Evolutionary conservation across 2,888 invertebrate genomes (phyloP).

Genomic region (Campopleginae sp.): DNA sequence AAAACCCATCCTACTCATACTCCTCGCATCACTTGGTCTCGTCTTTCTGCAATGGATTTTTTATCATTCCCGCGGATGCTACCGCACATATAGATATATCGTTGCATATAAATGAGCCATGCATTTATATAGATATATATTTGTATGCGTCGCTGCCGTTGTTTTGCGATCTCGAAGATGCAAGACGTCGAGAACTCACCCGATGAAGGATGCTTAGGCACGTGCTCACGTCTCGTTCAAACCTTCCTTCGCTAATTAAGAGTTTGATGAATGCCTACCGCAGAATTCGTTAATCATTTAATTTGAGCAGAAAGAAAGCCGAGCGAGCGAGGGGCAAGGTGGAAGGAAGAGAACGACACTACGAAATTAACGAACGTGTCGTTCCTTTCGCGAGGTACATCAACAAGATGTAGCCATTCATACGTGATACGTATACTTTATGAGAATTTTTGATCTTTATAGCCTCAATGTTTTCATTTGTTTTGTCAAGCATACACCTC

Average conservation of each 20-base stretch:
- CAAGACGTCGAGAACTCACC: slow-evolving; percentile 50
- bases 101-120: slow-evolving; percentile 1
- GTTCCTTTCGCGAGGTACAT: slow-evolving; percentile 60
- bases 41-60: slow-evolving; percentile 57
- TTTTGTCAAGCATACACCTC: slow-evolving; percentile 2
- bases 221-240: slow-evolving; percentile 68
- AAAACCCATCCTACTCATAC: slow-evolving; percentile 61
- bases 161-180: slow-evolving; percentile 26
- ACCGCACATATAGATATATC: slow-evolving; percentile 16
- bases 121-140: slow-evolving; percentile 5
- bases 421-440: slow-evolving; percentile 66
- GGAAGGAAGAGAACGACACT: slow-evolving; percentile 53
- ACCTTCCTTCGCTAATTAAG: slow-evolving; percentile 66
- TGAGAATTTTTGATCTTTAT: slow-evolving; percentile 56
- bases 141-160: not conserved
- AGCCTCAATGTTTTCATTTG: slow-evolving; percentile 1
- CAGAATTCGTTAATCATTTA: slow-evolving; percentile 70
- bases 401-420: slow-evolving; percentile 65
- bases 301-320: slow-evolving; percentile 53
- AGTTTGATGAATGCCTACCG: slow-evolving; percentile 66
- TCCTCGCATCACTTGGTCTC: slow-evolving; percentile 47
- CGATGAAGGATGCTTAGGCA: slow-evolving; percentile 67
- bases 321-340: slow-evolving; percentile 54
- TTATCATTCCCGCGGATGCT: slow-evolving; percentile 54
- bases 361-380: slow-evolving; percentile 64